A percentile compares a stretch with the other conserved stretches of the same genome.
These are phyloP conservation scores for Platanista minor DNA, from an alignment of 2,113 vertebrate species.

Conservation along the genomic window DNA sequence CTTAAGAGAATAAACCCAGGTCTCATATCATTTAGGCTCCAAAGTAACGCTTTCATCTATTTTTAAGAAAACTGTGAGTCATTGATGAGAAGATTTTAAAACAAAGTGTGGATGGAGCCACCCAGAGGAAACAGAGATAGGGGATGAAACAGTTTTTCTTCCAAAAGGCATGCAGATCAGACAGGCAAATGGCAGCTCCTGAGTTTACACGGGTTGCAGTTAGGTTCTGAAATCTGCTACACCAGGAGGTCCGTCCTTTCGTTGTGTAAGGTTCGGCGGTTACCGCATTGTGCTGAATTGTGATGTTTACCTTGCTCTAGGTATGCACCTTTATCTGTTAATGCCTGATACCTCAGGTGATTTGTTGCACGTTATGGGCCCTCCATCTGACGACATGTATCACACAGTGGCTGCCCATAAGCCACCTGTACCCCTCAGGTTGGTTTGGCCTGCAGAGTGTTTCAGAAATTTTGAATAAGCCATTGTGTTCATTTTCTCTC, in stretches of 20 bases:
- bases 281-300: accelerated
- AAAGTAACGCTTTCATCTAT: background rate
- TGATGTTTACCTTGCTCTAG: background rate
- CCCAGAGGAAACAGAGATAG: background rate
- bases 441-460: background rate
- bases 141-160: background rate
- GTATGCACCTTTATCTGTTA: background rate
- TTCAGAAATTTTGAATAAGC: background rate
- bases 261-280: accelerated
- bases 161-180: background rate
- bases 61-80: background rate
- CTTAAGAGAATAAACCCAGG: background rate
- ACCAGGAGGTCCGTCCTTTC: background rate
- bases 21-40: background rate
- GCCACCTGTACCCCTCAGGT: no score
- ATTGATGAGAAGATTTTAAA: background rate
- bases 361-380: accelerated
- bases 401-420: accelerated
- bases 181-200: background rate
- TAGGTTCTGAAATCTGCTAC: no score
- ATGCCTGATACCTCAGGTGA: background rate
- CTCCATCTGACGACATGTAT: accelerated
- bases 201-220: accelerated
- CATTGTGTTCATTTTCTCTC: background rate
- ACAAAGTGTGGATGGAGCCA: background rate